Conservation (phyloP, 1,140 invertebrate species). For the Hestina assimilis region DNA sequence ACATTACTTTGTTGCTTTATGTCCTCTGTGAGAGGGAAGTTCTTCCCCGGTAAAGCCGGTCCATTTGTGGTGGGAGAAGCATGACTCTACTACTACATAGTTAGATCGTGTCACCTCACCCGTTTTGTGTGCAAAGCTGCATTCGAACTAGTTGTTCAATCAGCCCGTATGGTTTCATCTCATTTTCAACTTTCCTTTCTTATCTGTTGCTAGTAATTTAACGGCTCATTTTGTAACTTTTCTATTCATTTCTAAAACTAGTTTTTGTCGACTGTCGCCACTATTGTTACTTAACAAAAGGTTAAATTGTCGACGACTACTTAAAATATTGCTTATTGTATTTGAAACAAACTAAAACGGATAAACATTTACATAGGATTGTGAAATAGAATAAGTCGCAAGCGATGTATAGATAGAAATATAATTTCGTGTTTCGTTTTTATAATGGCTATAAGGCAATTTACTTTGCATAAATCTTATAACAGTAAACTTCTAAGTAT, state of each 20-base stretch:
- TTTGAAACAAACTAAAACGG: neutral
- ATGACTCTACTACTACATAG: no score
- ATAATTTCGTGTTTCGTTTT: neutral
- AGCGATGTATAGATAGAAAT: neutral
- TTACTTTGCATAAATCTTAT: no score
- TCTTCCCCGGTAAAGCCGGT: no score
- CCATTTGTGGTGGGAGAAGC: no score
- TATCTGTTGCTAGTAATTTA: conserved; percentile 41
- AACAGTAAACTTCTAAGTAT: no score
- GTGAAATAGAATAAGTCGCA: neutral
- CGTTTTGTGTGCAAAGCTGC: conserved; percentile 47
- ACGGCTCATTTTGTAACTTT: conserved; percentile 33
- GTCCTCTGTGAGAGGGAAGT: no score
- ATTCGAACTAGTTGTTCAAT: conserved; percentile 33
- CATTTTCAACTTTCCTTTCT: conserved; percentile 36
- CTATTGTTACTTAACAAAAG: conserved; percentile 30
- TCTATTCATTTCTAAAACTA: conserved; percentile 32
- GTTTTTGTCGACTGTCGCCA: conserved; percentile 31
- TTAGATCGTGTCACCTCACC: conserved; percentile 14
- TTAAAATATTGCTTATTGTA: conserved; percentile 24
- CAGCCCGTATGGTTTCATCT: conserved; percentile 36
- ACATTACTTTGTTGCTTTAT: no score
- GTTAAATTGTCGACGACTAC: conserved; percentile 26
- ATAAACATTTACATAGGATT: conserved; percentile 14
- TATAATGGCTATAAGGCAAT: neutral